Evolutionary conservation across 2,888 invertebrate genomes (phyloP).

Genomic region (Trissoscelio sp.): DNA sequence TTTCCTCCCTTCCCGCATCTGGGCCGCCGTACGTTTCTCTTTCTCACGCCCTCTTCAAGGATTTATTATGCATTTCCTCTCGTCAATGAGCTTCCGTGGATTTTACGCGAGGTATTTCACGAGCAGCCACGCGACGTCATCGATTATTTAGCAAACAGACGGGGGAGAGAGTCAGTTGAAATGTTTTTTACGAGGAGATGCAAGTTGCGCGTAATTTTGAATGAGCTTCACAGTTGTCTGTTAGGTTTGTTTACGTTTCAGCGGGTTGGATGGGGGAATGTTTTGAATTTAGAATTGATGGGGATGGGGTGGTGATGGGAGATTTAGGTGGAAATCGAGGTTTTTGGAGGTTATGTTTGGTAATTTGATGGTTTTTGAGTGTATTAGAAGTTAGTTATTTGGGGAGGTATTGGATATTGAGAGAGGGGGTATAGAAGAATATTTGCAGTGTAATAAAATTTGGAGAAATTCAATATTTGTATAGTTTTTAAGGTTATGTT

Average conservation of each 20-base stretch:
- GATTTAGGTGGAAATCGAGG: too few relatives aligned
- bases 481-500: too few relatives aligned
- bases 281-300: too few relatives aligned
- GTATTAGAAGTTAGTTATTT: too few relatives aligned
- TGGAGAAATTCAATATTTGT: too few relatives aligned
- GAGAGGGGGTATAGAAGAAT: too few relatives aligned
- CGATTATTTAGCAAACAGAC: constrained; percentile 40
- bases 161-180: not conserved
- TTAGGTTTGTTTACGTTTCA: not conserved
- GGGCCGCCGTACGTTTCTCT: constrained; percentile 39
- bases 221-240: not conserved
- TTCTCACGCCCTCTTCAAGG: constrained; percentile 46
- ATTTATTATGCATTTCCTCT: constrained; percentile 62
- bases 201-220: constrained; percentile 14
- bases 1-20: constrained; percentile 62
- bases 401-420: too few relatives aligned
- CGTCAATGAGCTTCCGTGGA: constrained; percentile 57
- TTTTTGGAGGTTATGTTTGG: too few relatives aligned
- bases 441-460: too few relatives aligned
- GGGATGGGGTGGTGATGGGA: too few relatives aligned
- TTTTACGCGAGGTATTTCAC: constrained; percentile 37
- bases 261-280: not conserved
- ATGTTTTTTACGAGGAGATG: not conserved
- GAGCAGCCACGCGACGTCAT: constrained; percentile 36
- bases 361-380: too few relatives aligned